Conservation (phyloP, 2,888 invertebrate species). For the Troilus luridus region DNA sequence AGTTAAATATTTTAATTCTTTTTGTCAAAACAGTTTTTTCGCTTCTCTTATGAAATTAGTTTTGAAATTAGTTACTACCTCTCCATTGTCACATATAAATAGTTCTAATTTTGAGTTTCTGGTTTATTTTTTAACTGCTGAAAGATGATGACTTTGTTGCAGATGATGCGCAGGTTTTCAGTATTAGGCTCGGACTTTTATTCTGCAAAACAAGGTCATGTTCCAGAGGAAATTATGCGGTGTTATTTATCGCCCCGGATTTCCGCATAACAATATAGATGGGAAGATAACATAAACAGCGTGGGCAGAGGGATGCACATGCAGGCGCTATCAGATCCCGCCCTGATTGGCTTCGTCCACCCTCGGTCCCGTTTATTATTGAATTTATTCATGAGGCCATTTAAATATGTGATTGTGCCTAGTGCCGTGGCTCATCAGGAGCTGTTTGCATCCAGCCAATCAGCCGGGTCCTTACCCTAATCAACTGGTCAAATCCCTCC, state of each 20-base stretch:
- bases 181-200: not conserved
- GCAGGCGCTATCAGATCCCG: not conserved
- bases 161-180: too few species aligned
- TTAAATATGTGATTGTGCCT: conserved; percentile 65
- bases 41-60: too few species aligned
- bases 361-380: conserved; percentile 58
- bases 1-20: too few species aligned
- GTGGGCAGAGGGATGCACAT: not conserved
- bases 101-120: too few species aligned
- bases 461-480: conserved; percentile 9
- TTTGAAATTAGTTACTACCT: too few species aligned
- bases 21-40: too few species aligned
- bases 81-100: too few species aligned
- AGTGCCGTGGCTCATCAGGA: conserved; percentile 12
- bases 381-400: conserved; percentile 64
- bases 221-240: not conserved
- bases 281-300: not conserved
- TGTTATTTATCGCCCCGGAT: not conserved
- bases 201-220: not conserved
- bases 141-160: not conserved
- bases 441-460: conserved; percentile 43
- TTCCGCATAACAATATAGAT: conserved; percentile 14
- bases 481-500: conserved; percentile 46
- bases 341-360: not conserved
- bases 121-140: too few species aligned